phyloP scores from a whole-genome alignment of 1,140 invertebrate species.

The Monochamus saltuarius region DNA sequence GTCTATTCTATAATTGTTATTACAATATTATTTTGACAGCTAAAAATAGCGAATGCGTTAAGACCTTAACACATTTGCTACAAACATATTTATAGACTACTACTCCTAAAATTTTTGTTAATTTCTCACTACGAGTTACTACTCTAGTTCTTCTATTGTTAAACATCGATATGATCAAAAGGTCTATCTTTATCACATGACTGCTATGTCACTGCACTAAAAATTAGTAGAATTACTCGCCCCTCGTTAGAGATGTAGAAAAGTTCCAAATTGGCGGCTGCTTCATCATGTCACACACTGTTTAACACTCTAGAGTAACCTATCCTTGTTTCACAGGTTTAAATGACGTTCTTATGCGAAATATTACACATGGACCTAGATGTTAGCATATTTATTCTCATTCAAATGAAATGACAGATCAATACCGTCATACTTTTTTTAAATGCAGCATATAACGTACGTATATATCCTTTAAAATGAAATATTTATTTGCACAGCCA shows the following conservation, averaged over 20 bases:
- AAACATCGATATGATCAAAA: conserved; percentile 36
- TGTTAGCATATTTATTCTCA: not conserved
- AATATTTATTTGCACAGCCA: too few relatives aligned
- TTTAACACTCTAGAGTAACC: conserved; percentile 35
- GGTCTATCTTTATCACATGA: conserved; percentile 44
- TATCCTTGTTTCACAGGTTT: conserved; percentile 7
- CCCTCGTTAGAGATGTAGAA: conserved; percentile 42
- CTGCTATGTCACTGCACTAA: conserved; percentile 43
- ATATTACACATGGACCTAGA: conserved; percentile 7
- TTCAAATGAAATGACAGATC: too few relatives aligned
- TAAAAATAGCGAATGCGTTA: conserved; percentile 32
- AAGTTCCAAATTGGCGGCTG: conserved; percentile 37
- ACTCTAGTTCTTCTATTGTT: conserved; percentile 39
- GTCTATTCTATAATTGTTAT: conserved; percentile 29
- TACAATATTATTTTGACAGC: conserved; percentile 22
- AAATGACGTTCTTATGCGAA: conserved; percentile 2
- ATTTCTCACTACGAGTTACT: conserved; percentile 20
- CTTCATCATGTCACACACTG: conserved; percentile 42
- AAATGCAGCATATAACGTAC: too few relatives aligned
- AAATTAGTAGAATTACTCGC: conserved; percentile 48
- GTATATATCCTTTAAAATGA: too few relatives aligned
- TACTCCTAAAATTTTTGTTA: conserved; percentile 21
- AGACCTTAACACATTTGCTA: conserved; percentile 27
- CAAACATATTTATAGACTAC: conserved; percentile 28
- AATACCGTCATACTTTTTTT: too few relatives aligned